These are phyloP conservation scores for Thamnaconus septentrionalis DNA, from an alignment of 2,113 vertebrate species.

Conservation along the genomic window DNA sequence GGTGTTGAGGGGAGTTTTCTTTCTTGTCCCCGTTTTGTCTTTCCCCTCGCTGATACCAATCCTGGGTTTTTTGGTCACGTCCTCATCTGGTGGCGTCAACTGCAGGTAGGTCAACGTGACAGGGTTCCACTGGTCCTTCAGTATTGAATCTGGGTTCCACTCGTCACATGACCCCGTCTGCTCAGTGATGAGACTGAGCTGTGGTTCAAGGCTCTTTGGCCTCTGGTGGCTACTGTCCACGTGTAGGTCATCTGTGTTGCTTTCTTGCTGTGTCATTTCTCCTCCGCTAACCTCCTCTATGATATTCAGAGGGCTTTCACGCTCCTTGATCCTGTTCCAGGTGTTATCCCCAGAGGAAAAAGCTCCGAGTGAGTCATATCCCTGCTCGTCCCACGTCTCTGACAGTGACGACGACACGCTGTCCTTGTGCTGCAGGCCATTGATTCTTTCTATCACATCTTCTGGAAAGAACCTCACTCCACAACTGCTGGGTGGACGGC, in stretches of 20 bases:
- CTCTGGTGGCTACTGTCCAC: constrained; percentile 23
- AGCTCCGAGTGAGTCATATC: constrained; percentile 74
- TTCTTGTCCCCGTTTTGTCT: constrained; percentile 32
- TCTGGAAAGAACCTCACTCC: constrained; percentile 82
- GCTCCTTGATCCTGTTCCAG: constrained; percentile 77
- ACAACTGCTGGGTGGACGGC: constrained; percentile 80
- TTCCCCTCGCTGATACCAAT: constrained; percentile 17
- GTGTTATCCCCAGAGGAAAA: constrained; percentile 53
- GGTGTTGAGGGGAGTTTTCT: constrained; percentile 44
- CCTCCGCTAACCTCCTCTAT: constrained; percentile 30
- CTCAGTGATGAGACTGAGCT: constrained; percentile 66
- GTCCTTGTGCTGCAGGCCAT: constrained; percentile 69
- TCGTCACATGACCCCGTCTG: constrained; percentile 49
- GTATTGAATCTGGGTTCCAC: constrained; percentile 47
- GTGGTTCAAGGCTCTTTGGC: constrained; percentile 54
- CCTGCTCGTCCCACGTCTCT: constrained; percentile 87
- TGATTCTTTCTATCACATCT: constrained; percentile 80
- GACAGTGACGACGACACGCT: constrained; percentile 74
- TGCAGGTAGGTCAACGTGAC: constrained; percentile 57
- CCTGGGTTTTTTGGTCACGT: constrained; percentile 35
- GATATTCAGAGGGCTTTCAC: constrained; percentile 48
- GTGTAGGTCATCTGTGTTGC: constrained; percentile 21
- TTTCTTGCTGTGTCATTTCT: constrained; percentile 27
- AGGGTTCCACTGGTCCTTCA: constrained; percentile 55
- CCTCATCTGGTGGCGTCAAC: constrained; percentile 67